Conservation (phyloP, 1,140 invertebrate species). For the Eriocheir sinensis region DNA sequence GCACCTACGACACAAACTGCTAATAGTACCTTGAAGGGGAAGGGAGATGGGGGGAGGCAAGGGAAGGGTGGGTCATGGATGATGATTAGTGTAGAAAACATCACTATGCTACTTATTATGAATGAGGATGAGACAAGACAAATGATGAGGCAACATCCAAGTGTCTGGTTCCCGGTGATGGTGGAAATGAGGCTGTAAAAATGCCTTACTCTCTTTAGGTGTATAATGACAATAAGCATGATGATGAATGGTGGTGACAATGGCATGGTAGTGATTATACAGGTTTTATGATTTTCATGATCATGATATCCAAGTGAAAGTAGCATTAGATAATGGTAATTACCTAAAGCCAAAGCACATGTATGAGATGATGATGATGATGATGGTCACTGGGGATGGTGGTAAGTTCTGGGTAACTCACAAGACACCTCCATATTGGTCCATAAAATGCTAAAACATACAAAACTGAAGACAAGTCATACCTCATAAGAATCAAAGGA, state of each 20-base stretch:
- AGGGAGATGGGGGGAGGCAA: neutral
- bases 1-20: constrained; percentile 6
- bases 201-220: neutral
- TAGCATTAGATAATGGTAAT: neutral
- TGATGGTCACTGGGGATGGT: neutral
- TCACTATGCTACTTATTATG: neutral
- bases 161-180: neutral
- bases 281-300: neutral
- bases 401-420: neutral
- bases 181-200: neutral
- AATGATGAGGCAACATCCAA: constrained; percentile 3
- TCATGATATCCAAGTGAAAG: neutral
- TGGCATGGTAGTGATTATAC: neutral
- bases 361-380: neutral
- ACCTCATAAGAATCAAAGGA: neutral
- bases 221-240: neutral
- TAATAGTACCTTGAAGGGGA: neutral
- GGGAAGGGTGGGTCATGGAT: neutral
- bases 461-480: neutral
- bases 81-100: constrained; percentile 6
- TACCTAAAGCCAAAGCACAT: neutral
- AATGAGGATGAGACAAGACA: neutral
- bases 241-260: neutral
- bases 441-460: neutral
- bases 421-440: constrained; percentile 23